A percentile compares a stretch with the other conserved stretches of the same genome.
phyloP scores from a whole-genome alignment of 2,797 vertebrate species.

The Typhlichthys subterraneus region DNA sequence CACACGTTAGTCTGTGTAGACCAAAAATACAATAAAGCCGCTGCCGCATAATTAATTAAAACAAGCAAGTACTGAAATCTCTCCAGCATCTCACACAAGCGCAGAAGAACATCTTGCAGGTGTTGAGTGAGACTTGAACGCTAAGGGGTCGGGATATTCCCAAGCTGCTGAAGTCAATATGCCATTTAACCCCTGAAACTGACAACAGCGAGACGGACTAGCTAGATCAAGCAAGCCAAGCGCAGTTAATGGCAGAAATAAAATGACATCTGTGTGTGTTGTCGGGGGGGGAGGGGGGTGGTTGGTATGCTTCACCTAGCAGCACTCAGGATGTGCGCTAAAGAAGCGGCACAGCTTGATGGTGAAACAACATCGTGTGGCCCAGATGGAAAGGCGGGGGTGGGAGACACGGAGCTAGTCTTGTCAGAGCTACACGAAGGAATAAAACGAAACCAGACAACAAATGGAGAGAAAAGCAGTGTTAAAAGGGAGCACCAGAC shows the following conservation, averaged over 20 bases:
- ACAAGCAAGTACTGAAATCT: neutral
- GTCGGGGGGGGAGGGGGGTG: neutral
- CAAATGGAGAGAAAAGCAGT: slow-evolving; percentile 43
- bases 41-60: neutral
- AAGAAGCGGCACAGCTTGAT: slow-evolving; percentile 22
- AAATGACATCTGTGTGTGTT: slow-evolving; percentile 1
- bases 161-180: slow-evolving; percentile 24
- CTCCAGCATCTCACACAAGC: neutral
- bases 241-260: neutral
- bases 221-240: slow-evolving; percentile 5
- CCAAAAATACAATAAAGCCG: no score
- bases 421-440: slow-evolving; percentile 51
- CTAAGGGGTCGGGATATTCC: slow-evolving; percentile 33
- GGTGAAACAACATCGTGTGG: slow-evolving; percentile 51
- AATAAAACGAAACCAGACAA: slow-evolving; percentile 15
- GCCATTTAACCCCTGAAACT: slow-evolving; percentile 49
- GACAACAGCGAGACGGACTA: neutral
- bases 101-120: neutral
- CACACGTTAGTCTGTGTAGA: no score
- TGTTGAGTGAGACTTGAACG: slow-evolving; percentile 15
- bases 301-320: slow-evolving; percentile 57
- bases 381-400: slow-evolving; percentile 66
- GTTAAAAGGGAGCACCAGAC: slow-evolving; percentile 38
- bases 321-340: slow-evolving; percentile 59
- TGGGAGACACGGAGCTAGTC: slow-evolving; percentile 41